Conservation (phyloP, 2,888 invertebrate species). For the Seladonia tumulorum region DNA sequence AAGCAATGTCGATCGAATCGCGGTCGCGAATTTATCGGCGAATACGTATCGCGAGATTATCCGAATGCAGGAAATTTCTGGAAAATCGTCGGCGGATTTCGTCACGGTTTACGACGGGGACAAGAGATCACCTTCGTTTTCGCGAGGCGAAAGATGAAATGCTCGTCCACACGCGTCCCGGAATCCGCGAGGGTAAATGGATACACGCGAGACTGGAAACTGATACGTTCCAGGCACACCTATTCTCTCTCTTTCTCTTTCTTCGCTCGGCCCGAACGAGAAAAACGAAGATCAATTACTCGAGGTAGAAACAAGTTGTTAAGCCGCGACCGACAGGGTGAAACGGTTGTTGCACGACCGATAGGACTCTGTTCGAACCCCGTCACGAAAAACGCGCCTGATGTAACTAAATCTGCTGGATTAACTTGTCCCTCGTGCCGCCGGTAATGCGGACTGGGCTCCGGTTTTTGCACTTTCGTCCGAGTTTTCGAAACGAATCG, state of each 20-base stretch:
- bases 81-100: slow-evolving; percentile 9
- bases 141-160: slow-evolving; percentile 44
- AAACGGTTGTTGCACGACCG: slow-evolving; percentile 16
- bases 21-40: slow-evolving; percentile 20
- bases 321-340: slow-evolving; percentile 43
- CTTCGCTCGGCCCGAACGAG: background rate
- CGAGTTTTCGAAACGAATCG: background rate
- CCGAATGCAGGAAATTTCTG: slow-evolving; percentile 23
- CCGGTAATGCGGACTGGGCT: background rate
- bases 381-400: background rate
- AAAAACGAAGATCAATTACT: slow-evolving; percentile 47
- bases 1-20: slow-evolving; percentile 20
- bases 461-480: background rate
- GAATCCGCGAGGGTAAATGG: slow-evolving; percentile 22
- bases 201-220: slow-evolving; percentile 36
- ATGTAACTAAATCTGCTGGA: slow-evolving; percentile 20
- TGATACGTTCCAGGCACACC: slow-evolving; percentile 42
- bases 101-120: slow-evolving; percentile 3
- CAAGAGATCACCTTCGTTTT: slow-evolving; percentile 42
- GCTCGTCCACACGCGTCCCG: slow-evolving; percentile 38
- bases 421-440: slow-evolving; percentile 2
- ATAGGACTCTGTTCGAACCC: background rate
- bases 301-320: slow-evolving; percentile 32
- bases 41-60: slow-evolving; percentile 53
- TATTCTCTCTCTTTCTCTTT: background rate